A percentile compares a stretch with the other conserved stretches of the same genome.
These are phyloP conservation scores for Turritopsis rubra DNA, from an alignment of 30 jellyfish, hydroid and myxozoan genomes.

Conservation along the genomic window DNA sequence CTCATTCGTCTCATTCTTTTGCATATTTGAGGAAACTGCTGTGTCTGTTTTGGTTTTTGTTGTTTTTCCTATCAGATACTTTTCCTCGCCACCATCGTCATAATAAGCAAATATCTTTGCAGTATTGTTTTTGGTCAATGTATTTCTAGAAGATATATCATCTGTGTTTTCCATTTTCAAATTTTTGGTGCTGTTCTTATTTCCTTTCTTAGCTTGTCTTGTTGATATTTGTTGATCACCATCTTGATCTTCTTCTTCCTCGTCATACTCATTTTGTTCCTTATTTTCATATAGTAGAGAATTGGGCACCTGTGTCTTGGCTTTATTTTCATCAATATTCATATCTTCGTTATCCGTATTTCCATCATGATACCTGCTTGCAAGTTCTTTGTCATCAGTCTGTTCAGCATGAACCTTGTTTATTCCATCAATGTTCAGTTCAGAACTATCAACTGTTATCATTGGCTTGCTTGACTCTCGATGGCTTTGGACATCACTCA, in stretches of 20 bases:
- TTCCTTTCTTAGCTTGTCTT: not conserved
- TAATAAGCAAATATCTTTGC: not conserved
- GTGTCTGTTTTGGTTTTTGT: not conserved
- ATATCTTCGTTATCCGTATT: not conserved
- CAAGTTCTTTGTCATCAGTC: not conserved
- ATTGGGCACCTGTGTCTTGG: not conserved
- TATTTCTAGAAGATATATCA: too few relatives aligned
- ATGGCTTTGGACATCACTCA: not conserved
- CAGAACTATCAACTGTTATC: not conserved
- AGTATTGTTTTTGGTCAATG: not conserved
- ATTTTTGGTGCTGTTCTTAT: conserved; percentile 13
- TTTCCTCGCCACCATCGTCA: not conserved
- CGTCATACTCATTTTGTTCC: conserved; percentile 11
- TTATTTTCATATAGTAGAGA: not conserved
- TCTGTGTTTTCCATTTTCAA: not conserved
- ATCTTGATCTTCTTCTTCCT: conserved; percentile 16
- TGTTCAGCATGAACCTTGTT: not conserved
- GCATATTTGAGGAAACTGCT: not conserved
- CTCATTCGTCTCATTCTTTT: not conserved
- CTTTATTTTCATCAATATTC: not conserved
- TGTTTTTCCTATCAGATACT: not conserved
- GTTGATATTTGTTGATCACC: conserved; percentile 8
- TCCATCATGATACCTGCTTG: not conserved
- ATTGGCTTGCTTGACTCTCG: not conserved
- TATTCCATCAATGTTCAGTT: not conserved